Evolutionary conservation across 1,140 invertebrate species (phyloP).

Genomic region (Drosophila watanabei): DNA sequence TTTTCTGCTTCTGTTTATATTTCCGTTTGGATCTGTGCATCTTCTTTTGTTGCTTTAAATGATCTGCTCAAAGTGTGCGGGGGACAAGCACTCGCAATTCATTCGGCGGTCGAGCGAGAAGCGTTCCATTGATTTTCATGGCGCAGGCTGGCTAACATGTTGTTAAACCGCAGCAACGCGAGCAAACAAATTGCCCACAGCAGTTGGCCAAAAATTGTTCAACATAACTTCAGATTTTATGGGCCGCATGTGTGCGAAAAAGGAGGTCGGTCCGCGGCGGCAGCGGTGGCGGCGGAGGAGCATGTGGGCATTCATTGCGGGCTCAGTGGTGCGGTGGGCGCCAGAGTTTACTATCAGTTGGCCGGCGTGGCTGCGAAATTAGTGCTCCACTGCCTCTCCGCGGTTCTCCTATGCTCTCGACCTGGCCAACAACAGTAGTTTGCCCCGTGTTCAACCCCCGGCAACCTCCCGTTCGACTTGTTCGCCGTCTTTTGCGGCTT

Average conservation of each 20-base stretch:
- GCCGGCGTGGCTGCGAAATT: slow-evolving; percentile 57
- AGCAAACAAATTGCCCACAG: slow-evolving; percentile 70
- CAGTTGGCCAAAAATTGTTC: slow-evolving; percentile 72
- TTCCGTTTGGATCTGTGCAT: slow-evolving; percentile 1
- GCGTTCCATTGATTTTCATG: slow-evolving; percentile 65
- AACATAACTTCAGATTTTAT: slow-evolving; percentile 83
- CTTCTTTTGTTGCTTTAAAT: slow-evolving; percentile 15
- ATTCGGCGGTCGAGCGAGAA: slow-evolving; percentile 35
- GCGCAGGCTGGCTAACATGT: slow-evolving; percentile 48
- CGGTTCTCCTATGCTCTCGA: neutral
- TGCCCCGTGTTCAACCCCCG: neutral
- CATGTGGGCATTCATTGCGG: slow-evolving; percentile 35
- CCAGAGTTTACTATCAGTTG: slow-evolving; percentile 73
- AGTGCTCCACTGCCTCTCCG: slow-evolving; percentile 48
- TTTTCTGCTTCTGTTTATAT: slow-evolving; percentile 7
- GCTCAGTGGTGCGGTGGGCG: slow-evolving; percentile 15
- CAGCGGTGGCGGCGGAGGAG: slow-evolving; percentile 6
- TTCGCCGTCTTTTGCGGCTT: slow-evolving; percentile 43
- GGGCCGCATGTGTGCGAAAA: slow-evolving; percentile 72
- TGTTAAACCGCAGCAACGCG: slow-evolving; percentile 56
- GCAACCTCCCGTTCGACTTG: slow-evolving; percentile 7
- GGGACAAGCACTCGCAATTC: slow-evolving; percentile 39
- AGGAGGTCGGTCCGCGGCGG: slow-evolving; percentile 16
- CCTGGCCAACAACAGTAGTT: slow-evolving; percentile 35
- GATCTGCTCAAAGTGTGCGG: neutral